Base-by-base conservation (phyloP, 53 echinoderm and acorn worm species). In the Echinarachnius parma region DNA sequence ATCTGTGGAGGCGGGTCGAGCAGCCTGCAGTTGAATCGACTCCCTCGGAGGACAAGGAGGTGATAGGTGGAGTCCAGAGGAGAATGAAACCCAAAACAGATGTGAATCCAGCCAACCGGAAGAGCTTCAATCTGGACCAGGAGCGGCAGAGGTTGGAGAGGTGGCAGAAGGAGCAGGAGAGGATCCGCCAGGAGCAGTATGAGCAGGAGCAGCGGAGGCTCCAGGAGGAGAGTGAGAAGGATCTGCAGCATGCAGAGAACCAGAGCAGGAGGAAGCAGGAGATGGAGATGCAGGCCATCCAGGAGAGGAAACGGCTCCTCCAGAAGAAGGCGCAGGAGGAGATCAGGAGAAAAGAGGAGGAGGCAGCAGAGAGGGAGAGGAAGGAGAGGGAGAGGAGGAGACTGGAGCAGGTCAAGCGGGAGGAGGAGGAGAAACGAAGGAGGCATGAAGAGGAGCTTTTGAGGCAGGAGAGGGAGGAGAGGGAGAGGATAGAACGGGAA, bases 101-200 rank as follows among this genome's bases (percentile, higher is more conserved):
- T 20, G 42, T 27, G 19, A 29, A 72, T 57, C 55, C 39, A 5
- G 37, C 74, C 44, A 57, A 57, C 27, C 66, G 89, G 55, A 86
- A 69, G 46, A 70, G 70, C 9, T 95, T 95, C 35, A 86, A 91
- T 21, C 28, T 91, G 0, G 96, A 90, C 7, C 87, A 95, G 31
- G 96, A 95, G 82, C 77, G 87, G 46, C 91, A 87, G 66, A 42
- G 87, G 31, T 33, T 95, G 54, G 96, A 95, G 71, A 81, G 66
- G 42, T 95, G 90, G 96, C 90, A 91, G 48, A 78, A 82, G 39
- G 96, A 95, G 62, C 96, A 95, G 66, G 96, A 95, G 42, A 74
- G 84, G 22, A 56, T 86, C 44, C 72, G 90, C 28, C 84, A 81
- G 48, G 86, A 90, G 49, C 83, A 91, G 60, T 91, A 95, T 16